A percentile compares a stretch with the other conserved stretches of the same genome.
These are phyloP conservation scores for Drosophila willistoni DNA, from an alignment of 1,140 invertebrate species.

Conservation along the genomic window DNA sequence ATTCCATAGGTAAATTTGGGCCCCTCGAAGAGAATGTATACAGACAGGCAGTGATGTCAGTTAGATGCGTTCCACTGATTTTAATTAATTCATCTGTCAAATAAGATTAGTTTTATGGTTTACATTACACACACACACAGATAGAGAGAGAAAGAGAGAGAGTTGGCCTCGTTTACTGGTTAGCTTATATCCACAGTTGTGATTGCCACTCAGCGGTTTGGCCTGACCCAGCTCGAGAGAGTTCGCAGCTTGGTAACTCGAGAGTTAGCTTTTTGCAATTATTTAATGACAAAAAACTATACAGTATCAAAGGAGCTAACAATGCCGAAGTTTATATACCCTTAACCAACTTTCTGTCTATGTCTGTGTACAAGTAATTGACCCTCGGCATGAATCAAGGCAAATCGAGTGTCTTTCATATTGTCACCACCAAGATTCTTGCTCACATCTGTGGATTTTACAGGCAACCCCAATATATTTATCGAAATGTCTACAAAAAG, in stretches of 20 bases:
- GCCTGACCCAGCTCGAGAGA: conserved; percentile 9
- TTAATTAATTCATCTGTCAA: conserved; percentile 82
- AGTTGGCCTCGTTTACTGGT: conserved; percentile 20
- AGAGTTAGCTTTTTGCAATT: conserved; percentile 11
- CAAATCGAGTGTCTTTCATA: no score
- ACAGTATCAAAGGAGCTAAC: no score
- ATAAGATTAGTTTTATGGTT: conserved; percentile 81
- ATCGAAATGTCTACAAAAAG: no score
- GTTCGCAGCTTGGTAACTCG: not conserved
- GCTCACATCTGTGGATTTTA: no score
- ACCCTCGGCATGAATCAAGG: no score
- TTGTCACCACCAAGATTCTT: no score
- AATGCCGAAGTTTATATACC: no score
- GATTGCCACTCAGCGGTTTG: conserved; percentile 38
- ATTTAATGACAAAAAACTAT: conserved; percentile 3
- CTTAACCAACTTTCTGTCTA: no score
- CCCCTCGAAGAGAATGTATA: conserved; percentile 7
- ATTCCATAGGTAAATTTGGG: conserved; percentile 46
- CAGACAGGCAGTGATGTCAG: conserved; percentile 50
- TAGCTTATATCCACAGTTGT: conserved; percentile 50
- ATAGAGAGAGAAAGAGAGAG: conserved; percentile 25
- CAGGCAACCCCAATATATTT: no score
- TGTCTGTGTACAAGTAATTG: no score
- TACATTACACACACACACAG: conserved; percentile 53
- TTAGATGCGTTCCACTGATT: conserved; percentile 79